Evolutionary conservation across 2,113 vertebrate genomes (phyloP).

Genomic region (Pitta sordida): DNA sequence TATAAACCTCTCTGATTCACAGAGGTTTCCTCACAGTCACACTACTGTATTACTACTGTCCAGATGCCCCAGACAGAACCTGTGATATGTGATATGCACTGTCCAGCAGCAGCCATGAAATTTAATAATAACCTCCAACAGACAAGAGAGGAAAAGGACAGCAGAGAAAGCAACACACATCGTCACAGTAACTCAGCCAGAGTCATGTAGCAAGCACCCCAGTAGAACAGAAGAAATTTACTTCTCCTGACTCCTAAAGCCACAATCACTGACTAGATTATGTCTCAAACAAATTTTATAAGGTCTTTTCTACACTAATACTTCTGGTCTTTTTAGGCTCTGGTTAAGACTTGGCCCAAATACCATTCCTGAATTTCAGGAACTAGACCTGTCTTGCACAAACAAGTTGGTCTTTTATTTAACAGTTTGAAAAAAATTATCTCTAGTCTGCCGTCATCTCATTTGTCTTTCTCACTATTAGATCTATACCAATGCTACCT

Average conservation of each 20-base stretch:
- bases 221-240: background rate
- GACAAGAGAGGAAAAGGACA: background rate
- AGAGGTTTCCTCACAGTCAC: background rate
- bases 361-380: background rate
- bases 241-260: background rate
- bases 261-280: background rate
- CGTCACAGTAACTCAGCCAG: background rate
- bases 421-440: background rate
- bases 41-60: background rate
- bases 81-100: background rate
- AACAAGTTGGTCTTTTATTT: background rate
- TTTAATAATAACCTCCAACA: background rate
- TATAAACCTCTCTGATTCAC: background rate
- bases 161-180: constrained; percentile 3
- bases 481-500: background rate
- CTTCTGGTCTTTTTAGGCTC: background rate
- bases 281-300: background rate
- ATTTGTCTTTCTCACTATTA: background rate
- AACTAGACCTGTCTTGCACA: background rate
- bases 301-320: background rate
- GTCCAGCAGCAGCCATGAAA: background rate
- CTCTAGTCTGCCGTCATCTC: background rate
- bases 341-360: background rate
- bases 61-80: background rate
- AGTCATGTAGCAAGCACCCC: background rate